These are phyloP conservation scores for Cherax destructor DNA, from an alignment of 1,140 invertebrate genomes.

Conservation along the genomic window DNA sequence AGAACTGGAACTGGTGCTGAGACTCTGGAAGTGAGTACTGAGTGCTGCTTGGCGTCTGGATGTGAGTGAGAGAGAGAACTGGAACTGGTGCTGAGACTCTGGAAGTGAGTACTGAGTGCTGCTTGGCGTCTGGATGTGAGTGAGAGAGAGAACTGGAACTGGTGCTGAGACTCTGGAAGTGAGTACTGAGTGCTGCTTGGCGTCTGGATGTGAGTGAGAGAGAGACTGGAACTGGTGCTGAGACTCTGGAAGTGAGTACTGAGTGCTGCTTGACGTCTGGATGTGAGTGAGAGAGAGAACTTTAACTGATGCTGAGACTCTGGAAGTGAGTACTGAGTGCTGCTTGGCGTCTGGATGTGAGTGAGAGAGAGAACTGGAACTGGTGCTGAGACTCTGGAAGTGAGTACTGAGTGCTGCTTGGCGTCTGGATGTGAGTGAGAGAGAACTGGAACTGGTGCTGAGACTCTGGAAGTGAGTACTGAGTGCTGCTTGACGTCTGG, in stretches of 20 bases:
- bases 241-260: slow-evolving; percentile 81
- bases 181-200: background rate
- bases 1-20: slow-evolving; percentile 87
- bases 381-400: slow-evolving; percentile 86
- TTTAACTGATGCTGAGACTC: slow-evolving; percentile 86
- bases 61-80: too few species aligned
- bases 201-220: background rate
- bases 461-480: slow-evolving; percentile 81
- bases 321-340: slow-evolving; percentile 78
- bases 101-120: slow-evolving; percentile 76
- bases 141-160: slow-evolving; percentile 90
- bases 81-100: slow-evolving; percentile 86
- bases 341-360: background rate
- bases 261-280: background rate
- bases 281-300: too few species aligned
- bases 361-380: slow-evolving; percentile 89
- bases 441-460: slow-evolving; percentile 88
- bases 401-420: background rate
- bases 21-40: slow-evolving; percentile 81
- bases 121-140: background rate
- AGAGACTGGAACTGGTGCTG: slow-evolving; percentile 86
- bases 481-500: background rate
- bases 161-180: slow-evolving; percentile 85
- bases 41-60: background rate
- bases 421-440: background rate